These are phyloP conservation scores for Saiga tatarica DNA, from an alignment of 2,113 vertebrate genomes.

Conservation along the genomic window DNA sequence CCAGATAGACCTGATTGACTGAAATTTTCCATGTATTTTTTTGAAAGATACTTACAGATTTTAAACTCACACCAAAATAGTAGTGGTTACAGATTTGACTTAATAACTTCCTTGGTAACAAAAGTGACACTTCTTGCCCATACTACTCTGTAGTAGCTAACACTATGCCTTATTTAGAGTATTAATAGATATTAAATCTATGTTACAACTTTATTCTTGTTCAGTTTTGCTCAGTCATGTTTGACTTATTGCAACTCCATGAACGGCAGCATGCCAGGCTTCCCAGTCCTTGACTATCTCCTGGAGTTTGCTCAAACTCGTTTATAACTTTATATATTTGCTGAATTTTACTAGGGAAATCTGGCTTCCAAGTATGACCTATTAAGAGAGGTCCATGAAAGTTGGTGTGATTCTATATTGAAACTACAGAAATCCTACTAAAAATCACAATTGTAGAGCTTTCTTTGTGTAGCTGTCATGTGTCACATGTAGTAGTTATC, in stretches of 20 bases:
- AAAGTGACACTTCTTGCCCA: not conserved
- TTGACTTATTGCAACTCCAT: not conserved
- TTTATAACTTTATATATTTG: not conserved
- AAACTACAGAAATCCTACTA: not conserved
- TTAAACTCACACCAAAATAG: not conserved
- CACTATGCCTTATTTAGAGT: not conserved
- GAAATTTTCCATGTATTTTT: not conserved
- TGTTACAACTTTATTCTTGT: not conserved
- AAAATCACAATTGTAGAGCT: not conserved
- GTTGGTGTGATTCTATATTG: not conserved
- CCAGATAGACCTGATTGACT: not conserved
- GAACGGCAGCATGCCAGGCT: not conserved
- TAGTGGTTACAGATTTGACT: not conserved
- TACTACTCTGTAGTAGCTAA: not conserved
- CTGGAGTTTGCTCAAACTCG: not conserved
- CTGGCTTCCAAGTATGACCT: not conserved
- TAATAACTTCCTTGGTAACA: not conserved
- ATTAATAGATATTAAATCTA: not conserved
- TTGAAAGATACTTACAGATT: not conserved
- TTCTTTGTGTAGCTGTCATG: not conserved
- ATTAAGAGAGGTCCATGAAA: not conserved
- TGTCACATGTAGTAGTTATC: not conserved
- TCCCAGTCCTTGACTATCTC: not conserved
- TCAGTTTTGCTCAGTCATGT: not conserved
- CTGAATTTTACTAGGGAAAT: not conserved